Conservation (phyloP, 1,140 invertebrate genomes). For the Euwallacea fornicatus region DNA sequence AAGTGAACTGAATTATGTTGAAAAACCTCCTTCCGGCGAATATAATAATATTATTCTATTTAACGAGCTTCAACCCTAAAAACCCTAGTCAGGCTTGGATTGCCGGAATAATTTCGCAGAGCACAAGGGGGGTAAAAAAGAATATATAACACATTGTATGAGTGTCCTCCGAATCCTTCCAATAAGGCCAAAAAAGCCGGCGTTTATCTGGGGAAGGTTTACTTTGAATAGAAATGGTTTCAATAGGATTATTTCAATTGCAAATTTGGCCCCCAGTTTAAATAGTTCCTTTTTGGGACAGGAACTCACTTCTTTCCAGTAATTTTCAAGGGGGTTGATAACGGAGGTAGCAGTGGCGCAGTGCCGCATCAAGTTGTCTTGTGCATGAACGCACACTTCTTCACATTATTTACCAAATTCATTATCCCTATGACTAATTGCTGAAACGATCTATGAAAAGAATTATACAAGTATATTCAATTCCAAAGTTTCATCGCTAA, state of each 20-base stretch:
- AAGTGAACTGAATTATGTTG: too few species aligned
- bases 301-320: slow-evolving; percentile 31
- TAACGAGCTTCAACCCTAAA: too few species aligned
- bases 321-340: slow-evolving; percentile 22
- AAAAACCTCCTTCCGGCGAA: too few species aligned
- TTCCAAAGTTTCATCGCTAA: too few species aligned
- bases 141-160: slow-evolving; percentile 20
- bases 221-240: slow-evolving; percentile 34
- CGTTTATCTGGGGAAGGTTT: slow-evolving; percentile 32
- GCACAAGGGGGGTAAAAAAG: slow-evolving; percentile 6
- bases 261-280: slow-evolving; percentile 26
- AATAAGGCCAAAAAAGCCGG: slow-evolving; percentile 28
- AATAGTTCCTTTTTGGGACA: slow-evolving; percentile 23
- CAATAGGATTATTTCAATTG: slow-evolving; percentile 36
- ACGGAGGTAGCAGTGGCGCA: slow-evolving; percentile 11
- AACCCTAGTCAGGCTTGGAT: too few species aligned
- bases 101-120: too few species aligned
- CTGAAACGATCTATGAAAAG: too few species aligned
- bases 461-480: not conserved
- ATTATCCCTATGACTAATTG: too few species aligned
- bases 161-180: slow-evolving; percentile 18
- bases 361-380: too few species aligned
- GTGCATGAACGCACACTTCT: too few species aligned
- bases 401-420: too few species aligned
- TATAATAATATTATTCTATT: too few species aligned